A percentile compares a stretch with the other conserved stretches of the same genome.
Evolutionary conservation across 2,797 vertebrate genomes (phyloP).

Genomic region (Parambassis ranga): DNA sequence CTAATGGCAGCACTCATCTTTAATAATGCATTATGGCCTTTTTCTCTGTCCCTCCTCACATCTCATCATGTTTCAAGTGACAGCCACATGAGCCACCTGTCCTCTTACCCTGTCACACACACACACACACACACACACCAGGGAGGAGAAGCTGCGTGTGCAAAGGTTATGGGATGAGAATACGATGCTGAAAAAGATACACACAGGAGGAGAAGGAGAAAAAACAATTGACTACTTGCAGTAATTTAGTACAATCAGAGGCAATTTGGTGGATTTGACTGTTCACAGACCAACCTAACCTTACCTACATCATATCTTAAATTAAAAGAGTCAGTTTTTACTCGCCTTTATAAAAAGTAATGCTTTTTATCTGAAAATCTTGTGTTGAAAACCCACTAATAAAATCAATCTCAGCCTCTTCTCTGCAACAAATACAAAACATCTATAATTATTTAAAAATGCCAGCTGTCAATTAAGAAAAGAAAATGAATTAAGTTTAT

Average conservation of each 20-base stretch:
- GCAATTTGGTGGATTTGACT: not conserved
- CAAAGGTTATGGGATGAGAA: not conserved
- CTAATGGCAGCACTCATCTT: slow-evolving; percentile 67
- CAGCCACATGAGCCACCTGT: slow-evolving; percentile 52
- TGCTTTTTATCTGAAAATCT: too few species aligned
- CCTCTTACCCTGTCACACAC: slow-evolving; percentile 11
- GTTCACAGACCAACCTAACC: too few species aligned
- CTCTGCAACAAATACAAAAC: too few species aligned
- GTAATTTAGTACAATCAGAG: not conserved
- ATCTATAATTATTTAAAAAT: too few species aligned
- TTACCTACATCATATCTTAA: too few species aligned
- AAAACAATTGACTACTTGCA: not conserved
- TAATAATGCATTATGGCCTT: slow-evolving; percentile 72
- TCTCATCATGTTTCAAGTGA: slow-evolving; percentile 57
- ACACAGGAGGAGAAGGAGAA: not conserved
- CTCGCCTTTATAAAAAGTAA: too few species aligned
- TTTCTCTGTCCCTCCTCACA: slow-evolving; percentile 30
- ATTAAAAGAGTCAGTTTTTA: too few species aligned
- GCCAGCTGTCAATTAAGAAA: too few species aligned
- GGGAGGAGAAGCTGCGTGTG: not conserved
- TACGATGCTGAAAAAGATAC: slow-evolving; percentile 3
- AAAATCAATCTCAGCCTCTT: too few species aligned
- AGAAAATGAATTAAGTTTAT: too few species aligned
- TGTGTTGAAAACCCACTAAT: too few species aligned
- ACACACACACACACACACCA: slow-evolving; percentile 15